Evolutionary conservation across 2,797 vertebrate species (phyloP).

Genomic region (Enteromius trimaculatus): DNA sequence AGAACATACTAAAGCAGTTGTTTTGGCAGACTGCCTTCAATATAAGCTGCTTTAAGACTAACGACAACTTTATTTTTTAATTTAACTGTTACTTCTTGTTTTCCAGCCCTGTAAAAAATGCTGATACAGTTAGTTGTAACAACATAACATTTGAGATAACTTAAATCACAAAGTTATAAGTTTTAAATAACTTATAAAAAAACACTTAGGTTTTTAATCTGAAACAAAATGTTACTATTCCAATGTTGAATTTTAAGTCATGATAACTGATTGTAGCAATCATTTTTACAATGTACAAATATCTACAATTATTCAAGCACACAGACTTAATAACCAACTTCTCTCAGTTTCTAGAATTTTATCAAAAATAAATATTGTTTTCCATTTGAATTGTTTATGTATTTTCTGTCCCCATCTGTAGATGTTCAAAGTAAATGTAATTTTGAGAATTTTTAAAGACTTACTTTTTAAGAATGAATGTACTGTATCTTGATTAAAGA

Average conservation of each 20-base stretch:
- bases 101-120: not conserved
- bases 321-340: not conserved
- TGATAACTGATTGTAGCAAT: not conserved
- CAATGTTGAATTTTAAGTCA: not conserved
- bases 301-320: not conserved
- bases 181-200: too few relatives aligned
- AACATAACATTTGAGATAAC: not conserved
- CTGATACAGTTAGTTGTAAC: not conserved
- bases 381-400: not conserved
- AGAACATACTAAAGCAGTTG: too few relatives aligned
- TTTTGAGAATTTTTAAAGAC: not conserved
- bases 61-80: not conserved
- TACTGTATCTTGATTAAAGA: not conserved
- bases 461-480: not conserved
- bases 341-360: not conserved
- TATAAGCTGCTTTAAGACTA: too few relatives aligned
- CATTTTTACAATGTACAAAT: not conserved
- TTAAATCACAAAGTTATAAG: too few relatives aligned
- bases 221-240: not conserved
- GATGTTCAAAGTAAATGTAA: not conserved
- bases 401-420: not conserved
- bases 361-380: not conserved
- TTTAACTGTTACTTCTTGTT: not conserved
- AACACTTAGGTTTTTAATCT: not conserved
- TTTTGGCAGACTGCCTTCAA: too few relatives aligned